Percentiles rank a stretch among this genome's conserved stretches.
phyloP scores from a whole-genome alignment of 2,888 invertebrate species.

The Synergus laeviventris region DNA sequence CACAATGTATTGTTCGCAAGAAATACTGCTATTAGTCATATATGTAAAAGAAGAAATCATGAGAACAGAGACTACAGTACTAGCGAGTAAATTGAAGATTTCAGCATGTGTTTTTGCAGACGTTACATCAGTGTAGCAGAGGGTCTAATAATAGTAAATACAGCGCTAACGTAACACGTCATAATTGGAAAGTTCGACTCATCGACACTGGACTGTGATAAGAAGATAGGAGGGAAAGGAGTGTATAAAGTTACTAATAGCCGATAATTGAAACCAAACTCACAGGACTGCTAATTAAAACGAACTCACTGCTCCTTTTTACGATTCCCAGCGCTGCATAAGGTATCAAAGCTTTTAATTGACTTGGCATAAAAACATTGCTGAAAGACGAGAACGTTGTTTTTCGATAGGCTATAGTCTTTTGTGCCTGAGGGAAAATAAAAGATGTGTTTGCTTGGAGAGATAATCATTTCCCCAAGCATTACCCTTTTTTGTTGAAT shows the following conservation, averaged over 20 bases:
- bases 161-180: constrained; percentile 9
- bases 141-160: constrained; percentile 25
- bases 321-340: constrained; percentile 37
- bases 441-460: background rate
- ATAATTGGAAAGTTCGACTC: constrained; percentile 36
- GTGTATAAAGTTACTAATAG: constrained; percentile 46
- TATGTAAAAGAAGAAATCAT: constrained; percentile 2
- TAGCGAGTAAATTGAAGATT: background rate
- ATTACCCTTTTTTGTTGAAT: background rate
- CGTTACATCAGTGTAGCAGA: constrained; percentile 18
- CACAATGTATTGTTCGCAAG: constrained; percentile 8
- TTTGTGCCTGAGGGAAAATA: constrained; percentile 15
- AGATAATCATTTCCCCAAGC: background rate
- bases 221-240: constrained; percentile 39
- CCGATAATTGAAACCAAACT: constrained; percentile 51
- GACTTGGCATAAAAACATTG: constrained; percentile 23
- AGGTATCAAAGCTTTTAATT: constrained; percentile 41
- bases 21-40: background rate
- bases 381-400: constrained; percentile 11
- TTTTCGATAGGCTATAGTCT: background rate
- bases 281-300: constrained; percentile 51
- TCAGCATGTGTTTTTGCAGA: constrained; percentile 12
- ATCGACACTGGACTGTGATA: constrained; percentile 21
- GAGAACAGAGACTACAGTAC: background rate
- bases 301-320: constrained; percentile 38